Evolutionary conservation across 2,797 vertebrate genomes (phyloP), one percentile per base, ranked within the genome.

Genomic region (Malacoctenus gilli): DNA sequence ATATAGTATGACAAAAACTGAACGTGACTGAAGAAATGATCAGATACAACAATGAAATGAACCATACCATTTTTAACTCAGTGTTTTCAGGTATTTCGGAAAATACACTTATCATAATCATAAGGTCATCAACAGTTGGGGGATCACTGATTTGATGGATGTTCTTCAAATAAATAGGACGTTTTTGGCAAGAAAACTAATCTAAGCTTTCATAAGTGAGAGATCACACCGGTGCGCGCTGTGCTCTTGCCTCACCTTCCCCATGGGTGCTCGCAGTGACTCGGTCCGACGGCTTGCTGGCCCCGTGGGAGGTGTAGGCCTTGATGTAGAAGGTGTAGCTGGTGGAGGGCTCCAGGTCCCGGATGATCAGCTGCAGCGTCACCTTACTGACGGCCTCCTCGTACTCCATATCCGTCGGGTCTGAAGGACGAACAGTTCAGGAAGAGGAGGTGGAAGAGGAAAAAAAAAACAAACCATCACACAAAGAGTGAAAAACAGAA

Each of bases 321-420:
- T 98, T 98, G 65, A 99, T 93, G 9, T 97, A 98, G 91, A 99
- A 99, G 76, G 92, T 95, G 76, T 99, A 99, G 83, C 92, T 93
- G 4, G 96, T 98, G 7, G 95, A 98, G 25, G 97, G 94, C 82
- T 99, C 95, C 46, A 99, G 91, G 82, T 98, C 97, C 22, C 91
- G 91, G 77, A 99, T 94, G 15, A 95, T 87, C 78, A 96, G 96
- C 89, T 96, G 95, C 54, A 97, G 92, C 2, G 96, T 99, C 82
- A 89, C 92, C 84, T 98, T 98, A 86, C 95, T 96, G 57, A 99
- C 96, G 0, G 97, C 96, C 80, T 99, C 97, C 88, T 99, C 95
- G 12, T 98, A 99, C 76, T 98, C 97, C 93, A 95, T 94, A 78
- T 98, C 95, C 0, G 90, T 75, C 0, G 96, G 93, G 75, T 99